A percentile compares a stretch with the other conserved stretches of the same genome.
Conservation (phyloP, 2,797 vertebrate genomes). For the Pipistrellus kuhlii region DNA sequence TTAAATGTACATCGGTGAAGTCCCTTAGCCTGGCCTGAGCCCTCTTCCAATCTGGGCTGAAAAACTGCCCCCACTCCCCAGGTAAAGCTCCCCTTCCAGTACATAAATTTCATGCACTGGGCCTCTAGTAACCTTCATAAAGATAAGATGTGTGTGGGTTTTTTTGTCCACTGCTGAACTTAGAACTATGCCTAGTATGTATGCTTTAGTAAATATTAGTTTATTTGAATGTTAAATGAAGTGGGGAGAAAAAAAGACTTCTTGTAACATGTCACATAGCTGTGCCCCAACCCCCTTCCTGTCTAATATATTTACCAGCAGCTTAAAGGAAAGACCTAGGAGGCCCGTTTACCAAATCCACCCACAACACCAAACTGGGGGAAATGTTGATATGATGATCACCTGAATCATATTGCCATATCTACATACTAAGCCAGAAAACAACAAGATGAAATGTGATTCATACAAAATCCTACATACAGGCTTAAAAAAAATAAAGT, state of each 20-base stretch:
- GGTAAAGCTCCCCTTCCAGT: no score
- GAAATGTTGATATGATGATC: not conserved
- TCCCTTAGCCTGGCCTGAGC: no score
- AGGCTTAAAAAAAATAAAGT: not conserved
- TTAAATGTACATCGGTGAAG: no score
- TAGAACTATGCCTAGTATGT: not conserved
- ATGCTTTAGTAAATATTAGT: not conserved
- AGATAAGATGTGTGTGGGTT: not conserved
- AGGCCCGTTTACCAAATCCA: not conserved
- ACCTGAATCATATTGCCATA: not conserved
- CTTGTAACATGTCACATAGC: not conserved
- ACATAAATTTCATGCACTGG: no score
- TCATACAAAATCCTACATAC: not conserved
- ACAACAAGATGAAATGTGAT: slow-evolving; percentile 1
- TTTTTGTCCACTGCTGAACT: not conserved
- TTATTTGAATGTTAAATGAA: not conserved
- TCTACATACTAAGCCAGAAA: not conserved
- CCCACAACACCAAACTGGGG: not conserved
- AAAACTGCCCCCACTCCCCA: no score
- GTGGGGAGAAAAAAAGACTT: not conserved
- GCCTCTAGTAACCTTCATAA: not conserved
- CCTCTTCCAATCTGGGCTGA: no score
- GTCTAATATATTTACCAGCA: not conserved
- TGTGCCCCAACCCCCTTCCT: not conserved
- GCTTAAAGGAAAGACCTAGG: not conserved